Evolutionary conservation across 1,140 invertebrate genomes (phyloP).

Genomic region (Drosophila littoralis): DNA sequence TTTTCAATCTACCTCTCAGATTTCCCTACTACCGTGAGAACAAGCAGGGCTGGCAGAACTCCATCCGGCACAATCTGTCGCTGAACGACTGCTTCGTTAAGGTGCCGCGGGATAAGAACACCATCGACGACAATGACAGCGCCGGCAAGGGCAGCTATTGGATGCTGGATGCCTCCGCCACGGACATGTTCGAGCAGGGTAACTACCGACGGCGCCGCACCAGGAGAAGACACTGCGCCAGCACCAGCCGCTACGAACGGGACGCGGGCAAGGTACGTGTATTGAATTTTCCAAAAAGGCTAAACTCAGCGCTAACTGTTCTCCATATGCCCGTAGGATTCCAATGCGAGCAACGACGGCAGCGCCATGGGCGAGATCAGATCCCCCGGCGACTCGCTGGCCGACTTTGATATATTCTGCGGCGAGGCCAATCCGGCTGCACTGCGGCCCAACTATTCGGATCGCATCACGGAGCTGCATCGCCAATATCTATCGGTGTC

Average conservation of each 20-base stretch:
- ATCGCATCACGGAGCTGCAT: conserved; percentile 80
- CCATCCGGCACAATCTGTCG: conserved; percentile 94
- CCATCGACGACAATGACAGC: conserved; percentile 87
- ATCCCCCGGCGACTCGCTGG: conserved; percentile 44
- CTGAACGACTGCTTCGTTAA: conserved; percentile 98
- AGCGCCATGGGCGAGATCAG: conserved; percentile 30
- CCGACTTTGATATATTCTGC: conserved; percentile 73
- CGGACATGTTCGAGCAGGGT: conserved; percentile 96
- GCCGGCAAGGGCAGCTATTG: conserved; percentile 93
- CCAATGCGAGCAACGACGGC: conserved; percentile 43
- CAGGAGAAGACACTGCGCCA: conserved; percentile 79
- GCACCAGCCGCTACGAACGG: conserved; percentile 50
- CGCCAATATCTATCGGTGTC: conserved; percentile 79
- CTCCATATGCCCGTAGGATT: conserved; percentile 36
- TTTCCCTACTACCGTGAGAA: conserved; percentile 92
- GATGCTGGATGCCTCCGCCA: conserved; percentile 93
- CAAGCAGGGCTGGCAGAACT: conserved; percentile 94
- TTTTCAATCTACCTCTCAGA: conserved; percentile 65
- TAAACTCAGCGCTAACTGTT: background rate
- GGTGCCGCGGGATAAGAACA: conserved; percentile 90
- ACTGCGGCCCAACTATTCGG: conserved; percentile 71
- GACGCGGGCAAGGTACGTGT: conserved; percentile 43
- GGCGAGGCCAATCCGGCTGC: conserved; percentile 39
- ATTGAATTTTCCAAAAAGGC: background rate
- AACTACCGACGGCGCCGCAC: conserved; percentile 90